Percentiles rank a stretch among this genome's conserved stretches.
Evolutionary conservation across 2,888 invertebrate genomes (phyloP).

Genomic region (Auanema sp.): DNA sequence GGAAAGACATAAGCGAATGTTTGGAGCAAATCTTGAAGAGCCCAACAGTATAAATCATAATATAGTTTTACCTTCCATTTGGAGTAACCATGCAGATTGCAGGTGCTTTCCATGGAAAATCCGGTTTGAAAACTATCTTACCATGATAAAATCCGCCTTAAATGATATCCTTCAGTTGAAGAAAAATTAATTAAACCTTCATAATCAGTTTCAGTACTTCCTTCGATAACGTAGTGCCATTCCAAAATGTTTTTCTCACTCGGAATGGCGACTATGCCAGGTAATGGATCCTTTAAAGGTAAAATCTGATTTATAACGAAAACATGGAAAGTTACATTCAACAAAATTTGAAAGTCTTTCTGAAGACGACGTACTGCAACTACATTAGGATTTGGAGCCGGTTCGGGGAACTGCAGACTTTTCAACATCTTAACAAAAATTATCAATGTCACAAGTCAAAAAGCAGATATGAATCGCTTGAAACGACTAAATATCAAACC

Average conservation of each 20-base stretch:
- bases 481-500: slow-evolving; percentile 1
- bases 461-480: not conserved
- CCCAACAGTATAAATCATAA: not conserved
- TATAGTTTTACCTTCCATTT: slow-evolving; percentile 74
- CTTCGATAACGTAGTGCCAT: slow-evolving; percentile 96
- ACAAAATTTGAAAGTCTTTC: slow-evolving; percentile 89
- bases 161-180: slow-evolving; percentile 6
- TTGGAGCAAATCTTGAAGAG: slow-evolving; percentile 41
- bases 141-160: slow-evolving; percentile 81
- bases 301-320: too few species aligned
- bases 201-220: slow-evolving; percentile 91
- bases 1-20: slow-evolving; percentile 79
- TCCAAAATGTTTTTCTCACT: slow-evolving; percentile 91
- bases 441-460: not conserved
- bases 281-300: slow-evolving; percentile 40
- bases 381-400: slow-evolving; percentile 33
- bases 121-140: slow-evolving; percentile 84
- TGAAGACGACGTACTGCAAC: slow-evolving; percentile 83
- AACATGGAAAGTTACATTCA: slow-evolving; percentile 66
- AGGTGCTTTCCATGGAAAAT: slow-evolving; percentile 63
- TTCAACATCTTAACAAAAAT: too few species aligned
- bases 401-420: slow-evolving; percentile 6
- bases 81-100: slow-evolving; percentile 76
- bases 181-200: slow-evolving; percentile 68
- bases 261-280: slow-evolving; percentile 72